A percentile compares a stretch with the other conserved stretches of the same genome.
Evolutionary conservation across 2,888 invertebrate species (phyloP).

Genomic region (Campoletis raptor): DNA sequence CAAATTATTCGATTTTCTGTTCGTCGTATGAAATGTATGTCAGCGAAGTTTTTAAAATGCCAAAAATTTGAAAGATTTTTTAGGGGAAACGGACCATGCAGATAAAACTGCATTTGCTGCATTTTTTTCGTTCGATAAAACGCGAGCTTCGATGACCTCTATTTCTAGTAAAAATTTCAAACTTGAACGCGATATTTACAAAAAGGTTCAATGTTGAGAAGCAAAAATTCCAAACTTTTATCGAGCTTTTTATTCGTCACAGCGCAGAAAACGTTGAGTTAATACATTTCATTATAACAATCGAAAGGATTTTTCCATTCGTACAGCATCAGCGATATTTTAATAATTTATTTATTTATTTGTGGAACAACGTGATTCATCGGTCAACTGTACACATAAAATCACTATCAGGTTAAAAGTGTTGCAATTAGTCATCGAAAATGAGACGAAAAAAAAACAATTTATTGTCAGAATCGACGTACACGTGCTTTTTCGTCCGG

Average conservation of each 20-base stretch:
- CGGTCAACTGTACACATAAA: slow-evolving; percentile 73
- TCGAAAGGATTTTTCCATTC: background rate
- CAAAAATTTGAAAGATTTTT: no score
- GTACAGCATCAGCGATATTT: no score
- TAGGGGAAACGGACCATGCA: slow-evolving; percentile 96
- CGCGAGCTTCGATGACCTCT: slow-evolving; percentile 87
- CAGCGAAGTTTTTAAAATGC: no score
- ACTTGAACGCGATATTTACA: background rate
- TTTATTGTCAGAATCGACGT: slow-evolving; percentile 70
- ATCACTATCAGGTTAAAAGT: no score
- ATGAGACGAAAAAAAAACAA: no score
- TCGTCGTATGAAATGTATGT: no score
- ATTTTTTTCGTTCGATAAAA: slow-evolving; percentile 94
- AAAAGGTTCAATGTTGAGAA: slow-evolving; percentile 45
- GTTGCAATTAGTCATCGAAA: no score
- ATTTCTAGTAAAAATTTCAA: slow-evolving; percentile 53
- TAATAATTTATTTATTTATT: no score
- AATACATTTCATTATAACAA: background rate
- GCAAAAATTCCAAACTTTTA: slow-evolving; percentile 35
- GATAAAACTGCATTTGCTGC: slow-evolving; percentile 95
- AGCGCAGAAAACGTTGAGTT: background rate
- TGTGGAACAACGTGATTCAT: no score
- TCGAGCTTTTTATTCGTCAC: background rate
- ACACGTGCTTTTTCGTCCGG: slow-evolving; percentile 39
- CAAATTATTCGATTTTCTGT: background rate